Conservation (phyloP, 2,888 invertebrate genomes). For the Cantharis lateralis region DNA sequence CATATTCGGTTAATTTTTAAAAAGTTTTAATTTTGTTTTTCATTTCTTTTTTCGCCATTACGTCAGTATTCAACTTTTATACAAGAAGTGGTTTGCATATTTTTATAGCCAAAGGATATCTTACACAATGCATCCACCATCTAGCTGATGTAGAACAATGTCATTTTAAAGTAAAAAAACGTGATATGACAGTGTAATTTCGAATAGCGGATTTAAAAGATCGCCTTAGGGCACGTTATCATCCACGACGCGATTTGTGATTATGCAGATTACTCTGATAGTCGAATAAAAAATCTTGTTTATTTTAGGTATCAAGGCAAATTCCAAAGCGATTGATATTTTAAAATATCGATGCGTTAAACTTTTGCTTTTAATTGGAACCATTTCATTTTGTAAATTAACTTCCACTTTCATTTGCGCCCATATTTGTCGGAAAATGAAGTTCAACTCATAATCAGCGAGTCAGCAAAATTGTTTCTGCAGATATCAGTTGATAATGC, state of each 20-base stretch:
- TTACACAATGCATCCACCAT: constrained; percentile 26
- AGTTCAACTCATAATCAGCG: constrained; percentile 11
- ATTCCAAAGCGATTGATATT: not conserved
- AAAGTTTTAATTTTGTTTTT: not conserved
- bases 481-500: constrained; percentile 42
- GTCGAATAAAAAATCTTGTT: constrained; percentile 37
- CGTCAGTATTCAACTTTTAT: constrained; percentile 7
- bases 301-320: constrained; percentile 18
- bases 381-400: not conserved
- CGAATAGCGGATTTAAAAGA: constrained; percentile 34
- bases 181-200: constrained; percentile 28
- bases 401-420: not conserved
- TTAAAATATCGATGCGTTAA: not conserved
- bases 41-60: not conserved
- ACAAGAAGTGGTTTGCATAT: constrained; percentile 29
- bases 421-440: not conserved
- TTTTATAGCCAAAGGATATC: constrained; percentile 31
- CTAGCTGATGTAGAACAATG: constrained; percentile 21
- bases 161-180: constrained; percentile 24
- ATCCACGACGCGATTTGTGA: constrained; percentile 33
- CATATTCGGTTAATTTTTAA: not conserved
- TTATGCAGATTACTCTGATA: constrained; percentile 27
- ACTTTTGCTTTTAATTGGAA: not conserved
- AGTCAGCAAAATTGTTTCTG: constrained; percentile 35
- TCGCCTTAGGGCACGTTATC: constrained; percentile 36